Evolutionary conservation across 1,140 invertebrate species (phyloP).

Genomic region (Cryptotermes secundus): DNA sequence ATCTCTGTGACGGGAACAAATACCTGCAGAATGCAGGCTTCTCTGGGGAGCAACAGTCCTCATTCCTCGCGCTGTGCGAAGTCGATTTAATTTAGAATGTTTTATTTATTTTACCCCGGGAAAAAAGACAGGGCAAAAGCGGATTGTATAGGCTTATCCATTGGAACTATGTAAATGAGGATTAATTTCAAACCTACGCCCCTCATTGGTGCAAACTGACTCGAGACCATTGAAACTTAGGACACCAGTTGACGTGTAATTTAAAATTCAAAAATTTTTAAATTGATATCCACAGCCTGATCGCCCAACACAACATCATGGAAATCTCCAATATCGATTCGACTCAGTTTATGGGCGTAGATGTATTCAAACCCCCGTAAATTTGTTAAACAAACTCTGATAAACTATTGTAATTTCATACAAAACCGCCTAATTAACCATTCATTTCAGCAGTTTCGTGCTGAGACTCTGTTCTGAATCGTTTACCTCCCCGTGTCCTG

Average conservation of each 20-base stretch:
- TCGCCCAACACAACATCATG: no score
- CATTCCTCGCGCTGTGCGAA: not conserved
- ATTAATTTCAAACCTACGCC: not conserved
- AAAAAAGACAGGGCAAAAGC: not conserved
- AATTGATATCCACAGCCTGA: not conserved
- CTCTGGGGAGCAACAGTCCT: not conserved
- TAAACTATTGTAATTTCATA: no score
- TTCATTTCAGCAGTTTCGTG: no score
- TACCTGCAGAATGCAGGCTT: not conserved
- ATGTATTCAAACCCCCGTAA: no score
- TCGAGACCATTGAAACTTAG: not conserved
- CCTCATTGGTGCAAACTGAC: not conserved
- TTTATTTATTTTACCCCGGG: not conserved
- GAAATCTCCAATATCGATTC: no score
- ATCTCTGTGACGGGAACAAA: not conserved
- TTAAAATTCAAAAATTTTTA: conserved; percentile 20
- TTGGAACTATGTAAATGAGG: conserved; percentile 1
- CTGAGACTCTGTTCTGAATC: no score
- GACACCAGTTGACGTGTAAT: not conserved
- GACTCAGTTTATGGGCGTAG: no score
- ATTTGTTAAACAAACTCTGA: no score
- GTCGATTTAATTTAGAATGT: not conserved
- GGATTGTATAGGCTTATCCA: not conserved
- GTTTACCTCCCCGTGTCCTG: no score
- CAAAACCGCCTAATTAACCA: no score